Evolutionary conservation across 2,888 invertebrate species (phyloP), one percentile per base, ranked within the genome.

Genomic region (Frankliniella intonsa): DNA sequence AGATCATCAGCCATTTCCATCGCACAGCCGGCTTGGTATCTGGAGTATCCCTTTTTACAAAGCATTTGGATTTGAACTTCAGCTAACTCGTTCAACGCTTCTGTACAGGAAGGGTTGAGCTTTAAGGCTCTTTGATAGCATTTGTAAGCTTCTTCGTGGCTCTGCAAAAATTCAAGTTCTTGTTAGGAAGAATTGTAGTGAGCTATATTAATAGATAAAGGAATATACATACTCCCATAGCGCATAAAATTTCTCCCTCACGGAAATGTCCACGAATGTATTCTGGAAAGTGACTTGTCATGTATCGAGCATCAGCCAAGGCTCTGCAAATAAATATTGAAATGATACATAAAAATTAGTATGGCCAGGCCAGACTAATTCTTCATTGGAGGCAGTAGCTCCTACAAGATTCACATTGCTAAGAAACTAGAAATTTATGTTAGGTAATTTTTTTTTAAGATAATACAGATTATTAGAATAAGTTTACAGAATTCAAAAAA

Each of bases 61-160:
- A 76, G 25, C 25, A 76, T 76, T 76, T 76, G 69, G 25, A 76
- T 76, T 25, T 76, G 69, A 76, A 22, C 69, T 76, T 76, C 69
- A 1, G 69, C 69, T 76, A 76, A 76, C 9, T 76, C 69, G 8
- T 76, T 76, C 25, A 76, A 25, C 11, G 69, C 69, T 12, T 76
- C 69, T 25, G 25, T 76, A 76, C 25, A 25, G 11, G 22, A 25
- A 12, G 69, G 69, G 25, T 76, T 25, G 25, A 76, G 69, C 10
- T 25, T 76, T 8, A 22, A 25, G 25, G 12, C 69, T 25, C 25
- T 25, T 10, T 12, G 22, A 25, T 25, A 76, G 25, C 69, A 76
- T 25, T 76, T 76, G 25, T 25, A 22, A 10, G 69, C 22, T 25
- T 76, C 69, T 25, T 76, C 69, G 25, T 25, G 25, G 5, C 25